Conservation (phyloP, 2,888 invertebrate species). For the Oxycera nigricornis region DNA sequence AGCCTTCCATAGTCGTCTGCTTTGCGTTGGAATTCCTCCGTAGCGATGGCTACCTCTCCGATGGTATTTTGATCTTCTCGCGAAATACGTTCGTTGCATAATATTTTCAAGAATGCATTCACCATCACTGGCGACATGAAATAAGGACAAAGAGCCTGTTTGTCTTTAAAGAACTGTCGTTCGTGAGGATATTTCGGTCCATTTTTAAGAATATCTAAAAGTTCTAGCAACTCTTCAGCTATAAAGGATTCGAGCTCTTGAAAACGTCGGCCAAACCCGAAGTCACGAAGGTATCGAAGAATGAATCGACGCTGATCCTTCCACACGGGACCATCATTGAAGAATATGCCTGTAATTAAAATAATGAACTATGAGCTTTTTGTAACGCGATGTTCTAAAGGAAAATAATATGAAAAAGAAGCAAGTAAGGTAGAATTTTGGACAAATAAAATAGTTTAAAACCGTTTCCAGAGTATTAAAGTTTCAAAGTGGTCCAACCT, state of each 20-base stretch:
- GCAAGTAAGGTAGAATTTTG: too few relatives aligned
- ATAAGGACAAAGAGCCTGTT: slow-evolving; percentile 63
- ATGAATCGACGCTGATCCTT: slow-evolving; percentile 72
- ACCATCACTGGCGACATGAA: slow-evolving; percentile 65
- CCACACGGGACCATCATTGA: slow-evolving; percentile 71
- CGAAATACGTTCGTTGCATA: slow-evolving; percentile 64
- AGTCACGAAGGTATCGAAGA: slow-evolving; percentile 71
- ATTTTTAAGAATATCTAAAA: slow-evolving; percentile 63
- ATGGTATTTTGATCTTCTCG: slow-evolving; percentile 65
- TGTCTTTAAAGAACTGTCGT: slow-evolving; percentile 56
- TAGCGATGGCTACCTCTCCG: slow-evolving; percentile 57
- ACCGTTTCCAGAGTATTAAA: too few relatives aligned
- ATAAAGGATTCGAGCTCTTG: slow-evolving; percentile 64
- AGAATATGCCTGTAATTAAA: slow-evolving; percentile 70
- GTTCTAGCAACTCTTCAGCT: slow-evolving; percentile 61
- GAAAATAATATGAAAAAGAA: too few relatives aligned
- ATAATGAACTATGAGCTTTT: too few relatives aligned
- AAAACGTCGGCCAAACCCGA: slow-evolving; percentile 72
- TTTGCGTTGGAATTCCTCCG: slow-evolving; percentile 66
- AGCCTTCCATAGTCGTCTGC: slow-evolving; percentile 69
- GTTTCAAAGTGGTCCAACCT: too few relatives aligned
- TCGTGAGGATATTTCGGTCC: slow-evolving; percentile 63
- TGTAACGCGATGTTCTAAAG: too few relatives aligned
- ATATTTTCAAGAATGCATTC: slow-evolving; percentile 67
- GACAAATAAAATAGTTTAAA: too few relatives aligned